phyloP scores from a whole-genome alignment of 2,888 invertebrate genomes.

The Rhodophaea formosa region DNA sequence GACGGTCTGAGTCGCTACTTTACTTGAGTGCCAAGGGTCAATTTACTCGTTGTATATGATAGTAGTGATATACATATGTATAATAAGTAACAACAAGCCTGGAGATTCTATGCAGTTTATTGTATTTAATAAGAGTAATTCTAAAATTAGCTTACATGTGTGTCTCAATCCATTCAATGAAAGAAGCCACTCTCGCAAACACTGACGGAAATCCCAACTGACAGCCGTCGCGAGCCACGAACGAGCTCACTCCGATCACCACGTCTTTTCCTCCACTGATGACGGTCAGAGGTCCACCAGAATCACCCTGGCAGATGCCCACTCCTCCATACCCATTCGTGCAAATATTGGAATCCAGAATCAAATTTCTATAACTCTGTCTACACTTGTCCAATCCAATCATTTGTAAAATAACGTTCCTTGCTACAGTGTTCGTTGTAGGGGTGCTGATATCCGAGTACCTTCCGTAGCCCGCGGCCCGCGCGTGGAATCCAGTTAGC shows the following conservation, averaged over 20 bases:
- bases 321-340: slow-evolving; percentile 59
- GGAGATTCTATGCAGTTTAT: slow-evolving; percentile 15
- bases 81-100: slow-evolving; percentile 2
- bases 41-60: too few species aligned
- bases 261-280: slow-evolving; percentile 42
- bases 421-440: slow-evolving; percentile 51
- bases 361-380: slow-evolving; percentile 41
- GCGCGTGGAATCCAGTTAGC: slow-evolving; percentile 43
- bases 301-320: slow-evolving; percentile 66
- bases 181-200: slow-evolving; percentile 55
- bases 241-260: slow-evolving; percentile 63
- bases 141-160: slow-evolving; percentile 36
- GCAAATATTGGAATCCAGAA: slow-evolving; percentile 59
- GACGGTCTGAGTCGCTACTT: too few species aligned
- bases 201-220: slow-evolving; percentile 60
- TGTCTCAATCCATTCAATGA: slow-evolving; percentile 50
- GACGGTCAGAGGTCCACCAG: slow-evolving; percentile 58
- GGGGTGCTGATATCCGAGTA: slow-evolving; percentile 53
- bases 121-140: not conserved
- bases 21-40: too few species aligned
- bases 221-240: slow-evolving; percentile 59
- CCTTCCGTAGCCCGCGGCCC: slow-evolving; percentile 60
- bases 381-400: slow-evolving; percentile 48
- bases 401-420: slow-evolving; percentile 52
- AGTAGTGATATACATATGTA: too few species aligned